Evolutionary conservation across 1,140 invertebrate species (phyloP), one percentile per base, ranked within the genome.

Genomic region (Caenorhabditis inopinata): DNA sequence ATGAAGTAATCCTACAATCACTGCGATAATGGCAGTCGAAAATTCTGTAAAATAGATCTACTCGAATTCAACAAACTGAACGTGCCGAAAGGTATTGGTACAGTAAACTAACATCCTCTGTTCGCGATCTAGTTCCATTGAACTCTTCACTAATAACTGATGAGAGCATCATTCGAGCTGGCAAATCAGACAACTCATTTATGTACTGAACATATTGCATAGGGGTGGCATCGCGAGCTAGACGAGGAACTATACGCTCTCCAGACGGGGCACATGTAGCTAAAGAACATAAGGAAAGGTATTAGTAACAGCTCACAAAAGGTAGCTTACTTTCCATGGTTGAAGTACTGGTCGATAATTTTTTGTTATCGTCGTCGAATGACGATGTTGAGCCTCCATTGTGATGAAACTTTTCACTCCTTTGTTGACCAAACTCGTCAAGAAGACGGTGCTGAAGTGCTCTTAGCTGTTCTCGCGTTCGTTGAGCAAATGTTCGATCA

Each of bases 81-180:
- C n/a, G n/a, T n/a, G n/a, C n/a, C n/a, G 42, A 46, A 75, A 5
- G 14, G 47, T 75, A 21, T 46, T 18, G 58, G 23, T n/a, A n/a
- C n/a, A n/a, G n/a, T n/a, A 53, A 62, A 73, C 51, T 68, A 14
- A 58, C 53, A 79, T 68, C 49, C 12, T 68, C 53, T 68, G 53
- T 47, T 29, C 53, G 38, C 16, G 53, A 18, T 21, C 76, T 38
- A 3, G 76, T 45, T 38, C 48, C 58, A 27, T 79, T 68, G 68
- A 79, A 79, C 25, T 79, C 78, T 27, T 79, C 78, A 58, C 35
- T 74, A 14, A 79, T 74, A 4, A 79, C 73, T 5, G 62, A 18
- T 16, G 51, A 46, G 2, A 79, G 62, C 78, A 79, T 79, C 62
- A 79, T 79, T 38, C 78, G 21, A 18, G 78, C 73, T 46, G 78